These are phyloP conservation scores for Aphidius colemani DNA, from an alignment of 2,888 invertebrate species.

Conservation along the genomic window DNA sequence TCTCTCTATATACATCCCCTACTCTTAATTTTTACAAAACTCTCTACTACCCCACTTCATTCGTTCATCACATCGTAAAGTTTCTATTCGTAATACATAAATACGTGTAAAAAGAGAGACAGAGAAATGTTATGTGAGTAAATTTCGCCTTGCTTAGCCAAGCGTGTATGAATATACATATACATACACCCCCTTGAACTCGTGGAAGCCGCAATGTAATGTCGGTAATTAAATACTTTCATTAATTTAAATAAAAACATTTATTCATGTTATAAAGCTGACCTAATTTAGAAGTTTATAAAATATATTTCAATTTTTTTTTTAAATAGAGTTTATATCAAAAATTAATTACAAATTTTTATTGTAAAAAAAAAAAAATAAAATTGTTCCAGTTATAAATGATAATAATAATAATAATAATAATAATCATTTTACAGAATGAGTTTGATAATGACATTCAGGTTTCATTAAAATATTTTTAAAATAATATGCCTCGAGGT, in stretches of 20 bases:
- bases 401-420: too few relatives aligned
- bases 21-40: constrained; percentile 26
- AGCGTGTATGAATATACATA: background rate
- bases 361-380: too few relatives aligned
- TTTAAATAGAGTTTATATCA: background rate
- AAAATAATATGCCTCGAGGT: background rate
- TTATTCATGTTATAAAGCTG: background rate
- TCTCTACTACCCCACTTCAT: constrained; percentile 21
- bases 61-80: constrained; percentile 19
- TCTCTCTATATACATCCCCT: constrained; percentile 6
- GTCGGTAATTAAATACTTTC: constrained; percentile 2
- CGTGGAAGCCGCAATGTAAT: constrained; percentile 9
- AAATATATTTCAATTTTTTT: background rate
- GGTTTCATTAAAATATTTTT: too few relatives aligned
- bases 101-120: background rate
- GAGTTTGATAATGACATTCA: too few relatives aligned
- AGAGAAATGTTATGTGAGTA: background rate
- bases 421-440: too few relatives aligned
- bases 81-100: constrained; percentile 10
- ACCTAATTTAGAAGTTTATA: background rate
- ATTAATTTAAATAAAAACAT: too few relatives aligned
- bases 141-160: background rate
- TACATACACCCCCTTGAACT: constrained; percentile 12
- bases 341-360: background rate
- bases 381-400: too few relatives aligned